phyloP scores from a whole-genome alignment of 2,797 vertebrate genomes.

The Hyperoplus lanceolatus region DNA sequence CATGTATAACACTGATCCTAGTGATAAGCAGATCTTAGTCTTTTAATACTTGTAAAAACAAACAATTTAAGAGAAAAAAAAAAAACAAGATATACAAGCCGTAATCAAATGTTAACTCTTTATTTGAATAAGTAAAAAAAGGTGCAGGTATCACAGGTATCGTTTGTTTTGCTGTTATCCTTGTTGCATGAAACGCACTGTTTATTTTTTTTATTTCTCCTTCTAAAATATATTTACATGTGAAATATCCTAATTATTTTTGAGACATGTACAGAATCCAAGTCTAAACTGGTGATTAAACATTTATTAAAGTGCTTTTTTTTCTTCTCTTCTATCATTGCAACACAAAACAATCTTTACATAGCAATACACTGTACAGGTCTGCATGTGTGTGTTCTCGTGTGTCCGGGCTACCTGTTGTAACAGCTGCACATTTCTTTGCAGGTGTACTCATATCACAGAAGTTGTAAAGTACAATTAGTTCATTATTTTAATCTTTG shows the following conservation, averaged over 20 bases:
- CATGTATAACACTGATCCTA: background rate
- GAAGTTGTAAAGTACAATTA: conserved; percentile 86
- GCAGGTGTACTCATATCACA: conserved; percentile 74
- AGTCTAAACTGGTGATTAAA: conserved; percentile 89
- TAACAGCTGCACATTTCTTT: conserved; percentile 72
- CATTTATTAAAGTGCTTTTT: conserved; percentile 91
- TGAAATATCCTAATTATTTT: conserved; percentile 82
- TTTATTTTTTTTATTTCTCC: conserved; percentile 48
- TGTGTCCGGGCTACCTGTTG: conserved; percentile 75
- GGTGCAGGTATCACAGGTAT: conserved; percentile 88
- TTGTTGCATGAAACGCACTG: conserved; percentile 81
- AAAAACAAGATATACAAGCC: conserved; percentile 70
- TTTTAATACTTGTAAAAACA: background rate
- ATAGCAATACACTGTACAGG: conserved; percentile 88
- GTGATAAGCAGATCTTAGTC: background rate
- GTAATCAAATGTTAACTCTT: conserved; percentile 90
- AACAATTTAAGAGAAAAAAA: background rate
- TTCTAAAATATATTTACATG: conserved; percentile 87
- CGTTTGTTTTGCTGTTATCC: conserved; percentile 79
- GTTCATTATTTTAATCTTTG: conserved; percentile 81
- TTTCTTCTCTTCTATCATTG: conserved; percentile 85
- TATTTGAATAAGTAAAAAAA: conserved; percentile 92
- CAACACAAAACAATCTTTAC: conserved; percentile 88
- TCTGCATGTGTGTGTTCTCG: conserved; percentile 78
- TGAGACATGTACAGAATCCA: conserved; percentile 86